Conservation (phyloP, 2,797 vertebrate genomes). For the Gymnodraco acuticeps region DNA sequence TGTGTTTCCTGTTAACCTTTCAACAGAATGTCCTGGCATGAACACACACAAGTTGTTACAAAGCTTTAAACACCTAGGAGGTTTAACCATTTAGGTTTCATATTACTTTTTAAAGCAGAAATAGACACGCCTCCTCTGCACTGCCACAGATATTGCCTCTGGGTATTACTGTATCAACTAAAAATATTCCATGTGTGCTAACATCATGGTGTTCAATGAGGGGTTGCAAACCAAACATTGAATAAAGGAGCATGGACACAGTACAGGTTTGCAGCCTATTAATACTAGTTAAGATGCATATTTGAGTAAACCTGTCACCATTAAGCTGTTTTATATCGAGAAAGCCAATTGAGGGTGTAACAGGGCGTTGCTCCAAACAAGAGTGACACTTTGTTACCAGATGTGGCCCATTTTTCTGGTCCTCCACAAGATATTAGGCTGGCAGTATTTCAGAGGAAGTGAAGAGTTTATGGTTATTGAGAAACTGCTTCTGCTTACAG, state of each 20-base stretch:
- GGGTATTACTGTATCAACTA: background rate
- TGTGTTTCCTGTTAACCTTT: background rate
- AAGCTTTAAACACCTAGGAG: background rate
- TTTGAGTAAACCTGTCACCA: background rate
- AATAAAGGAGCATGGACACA: background rate
- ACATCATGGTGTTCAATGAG: background rate
- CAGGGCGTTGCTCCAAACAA: background rate
- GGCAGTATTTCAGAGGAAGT: conserved; percentile 4
- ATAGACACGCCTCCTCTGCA: background rate
- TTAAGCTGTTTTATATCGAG: background rate
- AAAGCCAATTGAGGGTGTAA: background rate
- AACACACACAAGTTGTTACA: background rate
- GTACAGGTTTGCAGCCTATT: background rate
- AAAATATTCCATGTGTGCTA: no score
- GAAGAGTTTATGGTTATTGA: background rate
- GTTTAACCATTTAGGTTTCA: background rate
- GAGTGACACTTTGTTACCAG: conserved; percentile 10
- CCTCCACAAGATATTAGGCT: background rate
- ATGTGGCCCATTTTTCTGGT: background rate
- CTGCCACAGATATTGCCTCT: background rate
- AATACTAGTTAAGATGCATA: background rate
- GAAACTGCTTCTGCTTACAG: background rate
- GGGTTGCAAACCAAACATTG: background rate
- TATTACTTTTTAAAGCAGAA: background rate
- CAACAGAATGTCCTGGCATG: no score